Evolutionary conservation across 2,797 vertebrate species (phyloP).

Genomic region (Tangara arthus): DNA sequence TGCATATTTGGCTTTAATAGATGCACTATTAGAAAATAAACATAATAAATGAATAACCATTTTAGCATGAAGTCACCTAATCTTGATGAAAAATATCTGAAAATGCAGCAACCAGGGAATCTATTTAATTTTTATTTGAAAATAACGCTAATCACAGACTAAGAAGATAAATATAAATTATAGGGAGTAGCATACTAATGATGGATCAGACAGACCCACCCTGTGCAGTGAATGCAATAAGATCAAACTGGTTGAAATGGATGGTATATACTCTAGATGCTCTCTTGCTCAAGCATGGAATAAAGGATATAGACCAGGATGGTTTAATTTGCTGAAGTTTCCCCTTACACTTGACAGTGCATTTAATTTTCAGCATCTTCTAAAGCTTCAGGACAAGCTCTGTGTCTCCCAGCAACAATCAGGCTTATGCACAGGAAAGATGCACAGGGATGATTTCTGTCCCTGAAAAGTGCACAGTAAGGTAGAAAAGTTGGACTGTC

Average conservation of each 20-base stretch:
- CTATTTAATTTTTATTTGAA: slow-evolving; percentile 50
- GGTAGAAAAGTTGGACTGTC: not conserved
- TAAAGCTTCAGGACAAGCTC: not conserved
- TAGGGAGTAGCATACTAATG: not conserved
- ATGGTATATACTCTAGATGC: not conserved
- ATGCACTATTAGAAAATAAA: slow-evolving; percentile 58
- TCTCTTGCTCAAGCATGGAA: not conserved
- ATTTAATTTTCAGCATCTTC: not conserved
- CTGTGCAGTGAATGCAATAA: not conserved
- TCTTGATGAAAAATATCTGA: slow-evolving; percentile 64
- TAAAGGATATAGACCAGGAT: not conserved
- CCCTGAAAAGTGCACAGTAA: not conserved
- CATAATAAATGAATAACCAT: slow-evolving; percentile 65
- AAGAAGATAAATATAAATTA: slow-evolving; percentile 39
- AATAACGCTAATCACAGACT: slow-evolving; percentile 47
- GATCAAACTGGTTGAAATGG: not conserved
- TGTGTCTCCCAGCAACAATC: not conserved
- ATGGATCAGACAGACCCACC: not conserved
- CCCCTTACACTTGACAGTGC: not conserved
- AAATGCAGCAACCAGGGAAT: slow-evolving; percentile 38
- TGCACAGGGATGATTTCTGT: not conserved
- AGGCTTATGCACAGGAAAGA: not conserved
- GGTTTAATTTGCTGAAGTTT: not conserved
- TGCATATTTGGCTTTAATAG: slow-evolving; percentile 64
- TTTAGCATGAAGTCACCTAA: slow-evolving; percentile 50